Evolutionary conservation across 2,113 vertebrate species (phyloP), one percentile per base, ranked within the genome.

Genomic region (Hypomesus transpacificus): DNA sequence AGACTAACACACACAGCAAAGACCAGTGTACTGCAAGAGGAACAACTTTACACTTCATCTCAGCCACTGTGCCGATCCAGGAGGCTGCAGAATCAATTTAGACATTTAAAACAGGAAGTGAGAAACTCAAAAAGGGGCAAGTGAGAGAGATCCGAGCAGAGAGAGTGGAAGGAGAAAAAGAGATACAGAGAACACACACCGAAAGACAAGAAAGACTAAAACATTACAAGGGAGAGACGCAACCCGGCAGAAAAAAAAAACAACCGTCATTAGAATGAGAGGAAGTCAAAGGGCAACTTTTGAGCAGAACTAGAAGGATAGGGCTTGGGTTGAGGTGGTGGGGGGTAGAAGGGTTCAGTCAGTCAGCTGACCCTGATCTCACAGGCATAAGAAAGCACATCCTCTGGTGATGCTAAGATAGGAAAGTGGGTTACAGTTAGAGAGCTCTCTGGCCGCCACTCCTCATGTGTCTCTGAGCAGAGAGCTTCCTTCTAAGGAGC

Each of bases 391-490:
- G 74, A 74, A 77, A 83, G 74, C 77, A 83, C 71, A 65, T 34
- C 18, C 26, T 26, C 63, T 9, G 39, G 34, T 76, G 77, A 78
- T 79, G 50, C 46, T 28, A 14, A 50, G 69, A 61, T 46, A 80
- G 74, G 64, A 83, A 89, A 84, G 77, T 86, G 83, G 85, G 89
- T 86, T 87, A 87, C 82, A 86, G 86, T 83, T 89, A 74, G 54
- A 90, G 75, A 73, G 68, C 63, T 21, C 34, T 22, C 18, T 65
- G 8, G 39, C 26, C 26, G 24, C 26, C 3, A 8, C 74, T 76
- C 63, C 67, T 64, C 76, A 50, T 77, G 72, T 74, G 69, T 67
- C 76, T 89, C 74, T 82, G 80, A 79, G 77, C 24, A 75, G 66
- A 82, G 73, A 78, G 76, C 82, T 85, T 82, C 82, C 86, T 83